Evolutionary conservation across 1,140 invertebrate genomes (phyloP), one percentile per base, ranked within the genome.

Genomic region (Theocolax elegans): DNA sequence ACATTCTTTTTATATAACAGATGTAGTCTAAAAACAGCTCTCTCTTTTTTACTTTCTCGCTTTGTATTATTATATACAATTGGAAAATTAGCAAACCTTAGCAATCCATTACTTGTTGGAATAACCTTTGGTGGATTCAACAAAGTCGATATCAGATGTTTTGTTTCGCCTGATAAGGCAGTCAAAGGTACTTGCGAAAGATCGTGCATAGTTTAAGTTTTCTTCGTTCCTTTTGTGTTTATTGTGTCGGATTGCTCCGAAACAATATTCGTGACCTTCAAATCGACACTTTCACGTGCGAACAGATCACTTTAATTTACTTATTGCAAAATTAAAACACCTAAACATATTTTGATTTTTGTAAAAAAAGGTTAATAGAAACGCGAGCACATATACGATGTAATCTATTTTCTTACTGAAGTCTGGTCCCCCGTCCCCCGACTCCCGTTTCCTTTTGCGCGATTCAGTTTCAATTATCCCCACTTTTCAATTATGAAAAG

Each of bases 101-200:
- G 83, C 42, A 89, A 80, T 6, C 87, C 87, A 77, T 88, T 85
- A 54, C 88, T 85, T 0, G 85, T 87, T 3, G 84, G 87, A 62
- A 91, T 78, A 4, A 88, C 76, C 86, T 91, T 92, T 35, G 77
- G 79, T 17, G 89, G 87, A 80, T 91, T 91, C 9, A 92, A 76
- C 72, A 89, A 79, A 10, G 78, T 80, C 0, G 88, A 88, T 54
- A 91, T 76, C 27, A 87, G 56, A 54, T 83, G 75, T 74, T 79
- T 86, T 4, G 87, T 86, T 56, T 81, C 76, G n/a, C 58, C 38
- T 29, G 87, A 86, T 2, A 89, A 67, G n/a, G 85, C 86, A 66
- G 90, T 85, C 71, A 92, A 88, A 75, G 90, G 87, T 75, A 91
- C 87, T 21, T 86, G 87, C 44, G 91, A 91, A 54, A 91, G 81